Percentiles rank a stretch among this genome's conserved stretches.
phyloP scores from a whole-genome alignment of 2,888 invertebrate species.

The Acrobasis suavella region DNA sequence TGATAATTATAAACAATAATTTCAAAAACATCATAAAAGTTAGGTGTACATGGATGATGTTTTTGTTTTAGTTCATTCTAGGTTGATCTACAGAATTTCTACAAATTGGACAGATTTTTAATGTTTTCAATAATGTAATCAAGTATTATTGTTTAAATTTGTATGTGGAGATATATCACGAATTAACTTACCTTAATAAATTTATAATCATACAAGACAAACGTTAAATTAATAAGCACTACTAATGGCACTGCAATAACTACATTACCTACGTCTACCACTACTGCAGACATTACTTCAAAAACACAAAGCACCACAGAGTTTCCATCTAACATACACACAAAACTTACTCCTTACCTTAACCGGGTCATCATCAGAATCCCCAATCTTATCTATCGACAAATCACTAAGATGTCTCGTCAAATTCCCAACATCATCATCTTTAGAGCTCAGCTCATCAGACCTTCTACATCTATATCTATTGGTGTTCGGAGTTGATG shows the following conservation, averaged over 20 bases:
- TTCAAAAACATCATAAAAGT: background rate
- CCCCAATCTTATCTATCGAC: conserved; percentile 66
- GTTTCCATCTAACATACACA: conserved; percentile 32
- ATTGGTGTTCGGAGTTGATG: conserved; percentile 68
- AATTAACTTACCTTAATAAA: too few relatives aligned
- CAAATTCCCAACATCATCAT: conserved; percentile 57
- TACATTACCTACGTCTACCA: background rate
- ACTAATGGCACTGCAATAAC: background rate
- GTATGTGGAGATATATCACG: too few relatives aligned
- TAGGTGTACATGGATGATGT: background rate
- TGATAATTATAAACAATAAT: too few relatives aligned
- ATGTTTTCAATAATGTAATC: too few relatives aligned
- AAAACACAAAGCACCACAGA: background rate
- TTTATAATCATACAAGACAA: too few relatives aligned
- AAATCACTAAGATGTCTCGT: conserved; percentile 66
- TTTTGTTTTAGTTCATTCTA: too few relatives aligned
- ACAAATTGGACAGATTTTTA: too few relatives aligned
- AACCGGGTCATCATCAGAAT: conserved; percentile 67
- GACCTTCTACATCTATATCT: conserved; percentile 60
- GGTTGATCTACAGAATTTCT: too few relatives aligned
- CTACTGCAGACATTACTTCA: background rate
- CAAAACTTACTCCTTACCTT: conserved; percentile 57
- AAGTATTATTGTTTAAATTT: too few relatives aligned
- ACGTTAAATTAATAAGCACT: background rate
- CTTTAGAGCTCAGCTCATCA: conserved; percentile 41